A percentile compares a stretch with the other conserved stretches of the same genome.
Conservation (phyloP, 2,113 vertebrate genomes). For the Gnathonemus echidnorhynchus region DNA sequence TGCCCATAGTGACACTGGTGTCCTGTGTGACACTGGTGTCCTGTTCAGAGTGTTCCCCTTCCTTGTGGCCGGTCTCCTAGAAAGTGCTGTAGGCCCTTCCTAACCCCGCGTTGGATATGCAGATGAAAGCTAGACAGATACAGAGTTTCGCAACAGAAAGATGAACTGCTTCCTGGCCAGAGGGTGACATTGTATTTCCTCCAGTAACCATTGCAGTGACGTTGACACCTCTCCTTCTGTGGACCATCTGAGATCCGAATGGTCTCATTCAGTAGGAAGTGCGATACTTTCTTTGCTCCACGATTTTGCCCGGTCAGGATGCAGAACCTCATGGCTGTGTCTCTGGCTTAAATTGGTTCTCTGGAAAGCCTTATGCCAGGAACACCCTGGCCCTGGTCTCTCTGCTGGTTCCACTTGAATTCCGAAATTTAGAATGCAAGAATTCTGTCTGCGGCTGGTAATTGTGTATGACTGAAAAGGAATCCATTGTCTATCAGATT, state of each 20-base stretch:
- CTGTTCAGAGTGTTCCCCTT: background rate
- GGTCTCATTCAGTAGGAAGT: background rate
- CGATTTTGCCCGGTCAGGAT: background rate
- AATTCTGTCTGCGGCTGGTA: slow-evolving; percentile 55
- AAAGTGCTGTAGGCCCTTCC: background rate
- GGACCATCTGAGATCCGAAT: too few relatives aligned
- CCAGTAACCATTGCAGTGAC: background rate
- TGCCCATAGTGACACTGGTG: background rate
- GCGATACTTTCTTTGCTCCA: background rate
- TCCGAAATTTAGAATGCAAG: slow-evolving; percentile 40
- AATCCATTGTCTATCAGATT: slow-evolving; percentile 50
- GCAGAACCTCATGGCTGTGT: background rate
- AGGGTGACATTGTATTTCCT: background rate
- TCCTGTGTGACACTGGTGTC: background rate
- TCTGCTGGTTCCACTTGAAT: slow-evolving; percentile 41
- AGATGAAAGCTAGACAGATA: background rate
- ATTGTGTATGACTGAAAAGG: slow-evolving; percentile 50
- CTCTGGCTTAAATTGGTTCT: slow-evolving; percentile 7
- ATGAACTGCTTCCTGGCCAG: background rate
- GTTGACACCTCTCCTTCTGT: background rate
- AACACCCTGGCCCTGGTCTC: background rate
- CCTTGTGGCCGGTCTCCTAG: background rate
- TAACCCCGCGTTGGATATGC: background rate
- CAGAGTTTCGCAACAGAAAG: background rate
- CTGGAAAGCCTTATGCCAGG: background rate